Base-by-base conservation (phyloP, 2,113 vertebrate species). In the Hippolais icterina region DNA sequence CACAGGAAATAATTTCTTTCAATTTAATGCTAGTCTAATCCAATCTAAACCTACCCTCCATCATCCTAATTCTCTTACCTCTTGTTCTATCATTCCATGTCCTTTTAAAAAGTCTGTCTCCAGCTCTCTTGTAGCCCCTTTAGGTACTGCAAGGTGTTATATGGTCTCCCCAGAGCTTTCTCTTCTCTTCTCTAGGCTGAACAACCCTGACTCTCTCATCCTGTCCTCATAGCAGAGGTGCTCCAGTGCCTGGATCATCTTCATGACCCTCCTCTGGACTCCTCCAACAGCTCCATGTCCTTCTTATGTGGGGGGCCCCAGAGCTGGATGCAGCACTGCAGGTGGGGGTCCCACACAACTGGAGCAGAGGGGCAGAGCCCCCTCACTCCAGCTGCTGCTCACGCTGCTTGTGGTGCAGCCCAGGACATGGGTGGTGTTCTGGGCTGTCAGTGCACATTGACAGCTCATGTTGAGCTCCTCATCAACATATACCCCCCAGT, bases 221-320 rank as follows among this genome's bases (percentile, higher is more conserved):
- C 70, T 76, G 13, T 5, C 14, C 49, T 18, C 8, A 15, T 0
- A 76, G n/a, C 41, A 47, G 41, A 89, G 78, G 7, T 35, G 24
- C 29, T 41, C 41, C 70, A 75, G 29, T n/a, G 47, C 39, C 49
- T 42, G 47, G 37, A 25, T 23, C 17, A 54, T 13, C 47, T 42
- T 7, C 35, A 3, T 31, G 70, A 18, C 24, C 24, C 29, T 47
- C 17, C 47, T 53, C 61, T 83, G 47, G 14, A 19, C 47, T 35
- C 29, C 17, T 76, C 25, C 63, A 54, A n/a, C n/a, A 35, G 21
- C 20, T 83, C 54, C 61, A 19, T 7, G 29, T 15, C 41, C 28
- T 33, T 50, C 20, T 24, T 25, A 4, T 8, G 2, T 0, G 41
- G 78, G 29, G 8, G 29, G 4, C 0, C 21, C 29, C n/a, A 53